phyloP scores from a whole-genome alignment of 2,888 invertebrate species.

The Epinotia ramella region DNA sequence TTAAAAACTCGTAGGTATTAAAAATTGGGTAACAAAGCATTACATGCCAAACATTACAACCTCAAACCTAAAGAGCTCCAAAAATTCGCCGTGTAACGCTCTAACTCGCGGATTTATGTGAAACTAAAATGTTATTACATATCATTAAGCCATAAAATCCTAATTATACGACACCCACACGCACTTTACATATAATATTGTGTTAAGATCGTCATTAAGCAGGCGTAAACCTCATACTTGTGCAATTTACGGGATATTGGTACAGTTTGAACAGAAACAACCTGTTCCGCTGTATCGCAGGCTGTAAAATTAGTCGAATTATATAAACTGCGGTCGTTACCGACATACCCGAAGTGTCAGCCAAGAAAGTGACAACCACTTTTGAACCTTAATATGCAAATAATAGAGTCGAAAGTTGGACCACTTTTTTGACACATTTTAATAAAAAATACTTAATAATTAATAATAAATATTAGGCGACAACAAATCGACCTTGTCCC shows the following conservation, averaged over 20 bases:
- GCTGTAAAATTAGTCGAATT: conserved; percentile 62
- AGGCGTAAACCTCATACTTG: conserved; percentile 23
- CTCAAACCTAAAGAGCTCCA: neutral
- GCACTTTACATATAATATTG: conserved; percentile 13
- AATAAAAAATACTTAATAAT: no score
- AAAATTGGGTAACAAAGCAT: neutral
- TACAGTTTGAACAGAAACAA: conserved; percentile 8
- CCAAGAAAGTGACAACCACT: neutral
- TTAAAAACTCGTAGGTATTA: no score
- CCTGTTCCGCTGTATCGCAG: conserved; percentile 47
- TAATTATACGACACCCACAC: neutral
- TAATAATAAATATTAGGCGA: no score
- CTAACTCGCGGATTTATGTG: neutral
- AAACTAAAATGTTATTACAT: conserved; percentile 2
- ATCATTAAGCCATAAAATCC: conserved; percentile 8
- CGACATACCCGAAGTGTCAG: conserved; percentile 51
- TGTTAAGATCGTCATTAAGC: conserved; percentile 10
- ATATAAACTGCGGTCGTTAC: conserved; percentile 56
- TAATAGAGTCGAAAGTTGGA: conserved; percentile 15
- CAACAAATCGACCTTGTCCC: no score
- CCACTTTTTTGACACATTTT: conserved; percentile 8
- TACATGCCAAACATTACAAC: neutral
- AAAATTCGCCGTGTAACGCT: no score
- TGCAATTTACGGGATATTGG: conserved; percentile 8
- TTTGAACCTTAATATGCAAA: no score